Conservation (phyloP, 2,888 invertebrate genomes). For the Masnerella sp. region DNA sequence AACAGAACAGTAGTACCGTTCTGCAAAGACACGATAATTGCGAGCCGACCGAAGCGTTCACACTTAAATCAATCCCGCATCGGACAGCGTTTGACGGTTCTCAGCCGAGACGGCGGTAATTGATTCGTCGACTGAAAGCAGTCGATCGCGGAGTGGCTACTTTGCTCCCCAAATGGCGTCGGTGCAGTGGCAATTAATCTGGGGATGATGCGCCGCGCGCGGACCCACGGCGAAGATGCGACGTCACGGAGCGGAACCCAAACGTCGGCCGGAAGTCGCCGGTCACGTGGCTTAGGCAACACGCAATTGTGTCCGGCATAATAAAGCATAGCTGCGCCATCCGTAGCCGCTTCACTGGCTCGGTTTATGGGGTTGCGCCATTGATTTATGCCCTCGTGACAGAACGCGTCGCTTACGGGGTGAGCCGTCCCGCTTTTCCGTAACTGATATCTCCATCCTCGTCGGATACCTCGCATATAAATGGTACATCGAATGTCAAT, state of each 20-base stretch:
- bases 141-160: conserved; percentile 46
- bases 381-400: conserved; percentile 73
- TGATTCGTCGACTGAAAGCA: conserved; percentile 30
- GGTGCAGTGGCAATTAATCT: conserved; percentile 57
- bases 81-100: conserved; percentile 29
- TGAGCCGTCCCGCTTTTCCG: conserved; percentile 33
- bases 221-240: conserved; percentile 67
- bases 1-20: conserved; percentile 40
- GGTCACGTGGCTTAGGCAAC: conserved; percentile 78
- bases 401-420: conserved; percentile 67
- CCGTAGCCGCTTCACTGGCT: conserved; percentile 61
- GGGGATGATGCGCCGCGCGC: conserved; percentile 57
- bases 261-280: conserved; percentile 76
- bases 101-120: conserved; percentile 13
- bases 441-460: too few species aligned
- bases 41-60: too few species aligned
- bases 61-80: conserved; percentile 37
- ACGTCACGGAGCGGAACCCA: conserved; percentile 76
- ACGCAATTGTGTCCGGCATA: conserved; percentile 78
- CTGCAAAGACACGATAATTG: conserved; percentile 37
- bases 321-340: conserved; percentile 72
- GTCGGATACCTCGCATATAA: conserved; percentile 36
- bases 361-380: conserved; percentile 63
- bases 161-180: conserved; percentile 18
- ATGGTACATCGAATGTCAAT: conserved; percentile 41